Evolutionary conservation across 92 coral and sea anemone genomes (phyloP).

Genomic region (Phenganax subtilis): DNA sequence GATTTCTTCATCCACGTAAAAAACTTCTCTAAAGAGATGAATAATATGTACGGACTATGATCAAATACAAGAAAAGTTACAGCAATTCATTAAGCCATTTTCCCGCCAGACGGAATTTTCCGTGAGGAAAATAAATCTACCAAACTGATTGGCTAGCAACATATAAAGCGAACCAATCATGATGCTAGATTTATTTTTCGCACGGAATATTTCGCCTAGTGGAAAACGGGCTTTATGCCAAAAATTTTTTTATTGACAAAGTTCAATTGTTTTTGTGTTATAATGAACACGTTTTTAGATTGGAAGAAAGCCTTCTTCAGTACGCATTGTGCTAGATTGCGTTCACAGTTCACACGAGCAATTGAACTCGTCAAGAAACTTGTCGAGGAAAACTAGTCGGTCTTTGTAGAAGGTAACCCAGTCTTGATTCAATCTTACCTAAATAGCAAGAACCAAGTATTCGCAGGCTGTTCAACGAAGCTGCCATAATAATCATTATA

Average conservation of each 20-base stretch:
- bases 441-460: constrained; percentile 96
- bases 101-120: no score
- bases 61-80: background rate
- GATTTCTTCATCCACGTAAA: constrained; percentile 83
- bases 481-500: constrained; percentile 72
- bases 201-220: no score
- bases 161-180: no score
- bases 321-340: no score
- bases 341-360: no score
- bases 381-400: background rate
- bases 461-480: constrained; percentile 83
- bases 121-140: no score
- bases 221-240: no score
- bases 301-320: no score
- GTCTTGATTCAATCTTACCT: constrained; percentile 50
- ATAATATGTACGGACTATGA: background rate
- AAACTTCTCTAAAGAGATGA: constrained; percentile 65
- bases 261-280: background rate
- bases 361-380: no score
- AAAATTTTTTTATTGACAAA: background rate
- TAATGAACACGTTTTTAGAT: background rate
- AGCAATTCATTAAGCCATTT: background rate
- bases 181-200: no score
- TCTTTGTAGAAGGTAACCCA: background rate
- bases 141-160: no score